Evolutionary conservation across 2,888 invertebrate species (phyloP).

Genomic region (Lasiommata megera): DNA sequence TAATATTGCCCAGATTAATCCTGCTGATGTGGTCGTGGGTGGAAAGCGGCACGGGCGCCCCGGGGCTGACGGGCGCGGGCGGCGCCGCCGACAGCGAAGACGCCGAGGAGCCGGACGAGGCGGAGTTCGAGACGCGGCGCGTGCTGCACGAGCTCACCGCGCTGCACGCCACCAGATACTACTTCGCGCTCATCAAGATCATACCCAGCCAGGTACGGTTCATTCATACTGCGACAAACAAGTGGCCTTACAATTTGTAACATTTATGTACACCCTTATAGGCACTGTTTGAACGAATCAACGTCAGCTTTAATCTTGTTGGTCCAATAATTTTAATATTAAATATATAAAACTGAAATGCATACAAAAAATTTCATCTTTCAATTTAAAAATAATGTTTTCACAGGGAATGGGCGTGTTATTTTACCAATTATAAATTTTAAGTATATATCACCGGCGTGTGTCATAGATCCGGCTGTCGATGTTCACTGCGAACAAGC

Average conservation of each 20-base stretch:
- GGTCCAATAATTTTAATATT: too few species aligned
- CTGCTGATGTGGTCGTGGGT: conserved; percentile 62
- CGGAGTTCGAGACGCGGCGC: conserved; percentile 89
- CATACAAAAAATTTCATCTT: too few species aligned
- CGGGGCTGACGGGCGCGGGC: conserved; percentile 72
- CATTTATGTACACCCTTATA: too few species aligned
- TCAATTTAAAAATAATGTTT: too few species aligned
- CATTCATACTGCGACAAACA: too few species aligned
- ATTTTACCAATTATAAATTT: too few species aligned
- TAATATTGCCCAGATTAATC: conserved; percentile 60
- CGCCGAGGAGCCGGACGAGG: conserved; percentile 88
- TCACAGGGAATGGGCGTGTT: too few species aligned
- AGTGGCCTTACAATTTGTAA: too few species aligned
- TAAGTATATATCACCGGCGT: neutral
- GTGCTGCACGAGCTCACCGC: conserved; percentile 90
- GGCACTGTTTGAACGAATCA: too few species aligned
- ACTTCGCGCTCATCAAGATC: conserved; percentile 91
- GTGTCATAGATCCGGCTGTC: conserved; percentile 88
- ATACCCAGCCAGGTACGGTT: conserved; percentile 85
- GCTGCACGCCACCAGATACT: conserved; percentile 90
- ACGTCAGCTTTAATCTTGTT: too few species aligned
- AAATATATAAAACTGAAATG: too few species aligned
- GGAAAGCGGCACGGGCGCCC: conserved; percentile 75
- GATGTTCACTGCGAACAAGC: conserved; percentile 92
- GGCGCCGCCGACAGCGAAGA: conserved; percentile 75